phyloP scores from a whole-genome alignment of 1,140 invertebrate genomes.

The Pseudomyrmex flavicornis region DNA sequence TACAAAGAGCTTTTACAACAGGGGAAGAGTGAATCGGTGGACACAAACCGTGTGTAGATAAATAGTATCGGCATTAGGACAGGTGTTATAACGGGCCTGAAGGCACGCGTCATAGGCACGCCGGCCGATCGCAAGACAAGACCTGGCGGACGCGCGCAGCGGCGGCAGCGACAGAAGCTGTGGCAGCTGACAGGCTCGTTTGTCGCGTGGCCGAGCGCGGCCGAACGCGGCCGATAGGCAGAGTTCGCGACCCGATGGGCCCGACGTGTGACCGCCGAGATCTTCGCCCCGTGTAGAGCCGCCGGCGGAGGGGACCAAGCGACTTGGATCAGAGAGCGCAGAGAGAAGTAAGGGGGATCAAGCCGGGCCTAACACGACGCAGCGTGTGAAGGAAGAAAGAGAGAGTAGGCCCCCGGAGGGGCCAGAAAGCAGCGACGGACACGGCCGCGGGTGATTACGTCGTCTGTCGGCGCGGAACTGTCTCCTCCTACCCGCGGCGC shows the following conservation, averaged over 20 bases:
- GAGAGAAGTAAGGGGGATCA: conserved; percentile 20
- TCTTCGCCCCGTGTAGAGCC: conserved; percentile 11
- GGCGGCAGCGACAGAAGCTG: conserved; percentile 14
- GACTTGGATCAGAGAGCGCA: conserved; percentile 28
- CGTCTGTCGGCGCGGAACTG: conserved; percentile 84
- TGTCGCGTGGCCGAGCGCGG: conserved; percentile 65
- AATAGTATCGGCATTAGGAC: background rate
- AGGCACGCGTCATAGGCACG: conserved; percentile 1
- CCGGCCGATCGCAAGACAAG: conserved; percentile 16
- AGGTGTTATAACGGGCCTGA: conserved; percentile 10
- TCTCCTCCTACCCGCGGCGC: conserved; percentile 84
- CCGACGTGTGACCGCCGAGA: conserved; percentile 65
- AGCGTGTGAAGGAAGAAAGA: conserved; percentile 46
- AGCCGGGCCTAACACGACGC: background rate
- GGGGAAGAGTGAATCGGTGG: no score
- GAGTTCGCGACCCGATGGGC: conserved; percentile 70
- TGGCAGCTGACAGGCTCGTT: conserved; percentile 62
- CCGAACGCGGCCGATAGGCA: conserved; percentile 17
- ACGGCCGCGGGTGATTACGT: conserved; percentile 84
- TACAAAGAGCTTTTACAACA: background rate
- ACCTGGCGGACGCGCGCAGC: conserved; percentile 20
- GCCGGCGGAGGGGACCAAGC: conserved; percentile 19
- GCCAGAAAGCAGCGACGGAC: conserved; percentile 75
- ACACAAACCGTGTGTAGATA: background rate
- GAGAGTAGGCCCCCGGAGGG: conserved; percentile 74